Conservation (phyloP, 2,797 vertebrate species). For the Amphiprion clarkii region DNA sequence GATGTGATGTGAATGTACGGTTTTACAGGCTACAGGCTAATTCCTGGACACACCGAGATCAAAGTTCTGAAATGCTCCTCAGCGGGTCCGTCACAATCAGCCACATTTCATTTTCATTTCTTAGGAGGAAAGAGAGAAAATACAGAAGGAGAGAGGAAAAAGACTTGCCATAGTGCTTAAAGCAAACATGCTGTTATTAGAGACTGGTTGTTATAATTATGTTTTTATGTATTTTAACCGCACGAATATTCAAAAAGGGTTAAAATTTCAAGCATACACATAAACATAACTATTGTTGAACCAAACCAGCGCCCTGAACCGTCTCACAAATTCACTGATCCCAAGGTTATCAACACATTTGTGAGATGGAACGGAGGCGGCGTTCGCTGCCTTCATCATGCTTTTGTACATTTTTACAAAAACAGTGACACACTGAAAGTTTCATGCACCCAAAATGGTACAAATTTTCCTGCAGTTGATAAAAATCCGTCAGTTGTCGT, state of each 20-base stretch:
- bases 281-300: slow-evolving; percentile 75
- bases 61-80: slow-evolving; percentile 58
- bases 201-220: slow-evolving; percentile 71
- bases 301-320: slow-evolving; percentile 63
- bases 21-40: no score
- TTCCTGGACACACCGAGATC: not conserved
- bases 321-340: slow-evolving; percentile 44
- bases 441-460: slow-evolving; percentile 71
- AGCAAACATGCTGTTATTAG: slow-evolving; percentile 75
- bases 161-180: slow-evolving; percentile 60
- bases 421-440: slow-evolving; percentile 67
- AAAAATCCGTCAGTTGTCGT: slow-evolving; percentile 27
- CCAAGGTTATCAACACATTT: not conserved
- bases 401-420: slow-evolving; percentile 70
- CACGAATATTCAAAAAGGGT: slow-evolving; percentile 17
- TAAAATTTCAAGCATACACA: slow-evolving; percentile 65
- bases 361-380: slow-evolving; percentile 67
- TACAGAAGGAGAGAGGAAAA: slow-evolving; percentile 61
- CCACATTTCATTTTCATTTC: slow-evolving; percentile 59
- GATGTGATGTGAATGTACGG: no score
- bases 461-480: slow-evolving; percentile 43
- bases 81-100: slow-evolving; percentile 25
- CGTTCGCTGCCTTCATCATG: slow-evolving; percentile 73
- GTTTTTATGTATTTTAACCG: slow-evolving; percentile 72
- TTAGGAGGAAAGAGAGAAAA: slow-evolving; percentile 69